Percentiles rank a stretch among this genome's conserved stretches.
Evolutionary conservation across 2,113 vertebrate genomes (phyloP).

Genomic region (Trichomycterus rosablanca): DNA sequence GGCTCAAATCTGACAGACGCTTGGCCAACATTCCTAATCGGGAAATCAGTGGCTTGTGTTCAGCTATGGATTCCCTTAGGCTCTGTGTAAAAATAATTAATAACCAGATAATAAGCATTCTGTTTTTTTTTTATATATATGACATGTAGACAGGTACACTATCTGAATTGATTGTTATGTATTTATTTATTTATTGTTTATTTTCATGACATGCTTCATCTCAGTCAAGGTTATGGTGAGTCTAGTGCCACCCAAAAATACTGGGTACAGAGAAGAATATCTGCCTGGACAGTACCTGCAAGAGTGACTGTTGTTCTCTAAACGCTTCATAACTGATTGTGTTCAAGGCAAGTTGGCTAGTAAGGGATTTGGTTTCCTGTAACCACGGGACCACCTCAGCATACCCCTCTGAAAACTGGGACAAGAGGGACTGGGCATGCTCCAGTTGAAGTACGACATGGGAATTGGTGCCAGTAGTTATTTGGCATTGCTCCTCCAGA

Average conservation of each 20-base stretch:
- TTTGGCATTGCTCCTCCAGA: slow-evolving; percentile 68
- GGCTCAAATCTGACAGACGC: slow-evolving; percentile 72
- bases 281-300: slow-evolving; percentile 82
- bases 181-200: neutral
- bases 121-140: too few relatives aligned
- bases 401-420: slow-evolving; percentile 72
- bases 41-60: slow-evolving; percentile 77
- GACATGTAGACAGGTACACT: too few relatives aligned
- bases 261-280: too few relatives aligned
- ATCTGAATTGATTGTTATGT: too few relatives aligned
- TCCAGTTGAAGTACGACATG: slow-evolving; percentile 73
- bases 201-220: too few relatives aligned
- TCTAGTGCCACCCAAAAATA: too few relatives aligned
- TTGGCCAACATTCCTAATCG: slow-evolving; percentile 67
- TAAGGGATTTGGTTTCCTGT: slow-evolving; percentile 65
- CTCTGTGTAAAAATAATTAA: slow-evolving; percentile 49
- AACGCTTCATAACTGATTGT: slow-evolving; percentile 71
- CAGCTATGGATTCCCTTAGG: slow-evolving; percentile 77
- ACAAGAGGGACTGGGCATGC: slow-evolving; percentile 74
- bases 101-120: neutral
- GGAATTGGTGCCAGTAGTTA: slow-evolving; percentile 62
- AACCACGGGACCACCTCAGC: slow-evolving; percentile 80
- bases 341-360: slow-evolving; percentile 61
- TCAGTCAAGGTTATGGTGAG: too few relatives aligned
- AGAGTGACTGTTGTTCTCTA: slow-evolving; percentile 78